Conservation (phyloP, 2,888 invertebrate species). For the Stenotaenia linearis region DNA sequence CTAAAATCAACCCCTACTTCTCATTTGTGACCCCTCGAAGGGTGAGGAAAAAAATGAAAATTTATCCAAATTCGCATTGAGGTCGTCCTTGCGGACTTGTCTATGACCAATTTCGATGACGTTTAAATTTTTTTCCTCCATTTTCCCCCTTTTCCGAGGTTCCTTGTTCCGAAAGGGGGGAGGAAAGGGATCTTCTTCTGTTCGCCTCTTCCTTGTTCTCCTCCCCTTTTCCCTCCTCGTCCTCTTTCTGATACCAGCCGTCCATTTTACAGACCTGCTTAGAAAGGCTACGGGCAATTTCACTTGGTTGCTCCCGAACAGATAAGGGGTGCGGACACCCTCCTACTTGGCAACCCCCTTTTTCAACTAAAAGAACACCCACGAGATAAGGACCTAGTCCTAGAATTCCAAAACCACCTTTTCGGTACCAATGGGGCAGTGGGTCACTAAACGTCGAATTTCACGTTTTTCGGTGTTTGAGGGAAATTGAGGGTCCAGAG, state of each 20-base stretch:
- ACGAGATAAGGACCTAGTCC: constrained; percentile 17
- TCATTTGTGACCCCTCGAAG: constrained; percentile 17
- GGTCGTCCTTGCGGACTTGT: constrained; percentile 16
- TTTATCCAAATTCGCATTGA: background rate
- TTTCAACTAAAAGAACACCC: constrained; percentile 21
- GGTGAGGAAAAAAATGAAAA: background rate
- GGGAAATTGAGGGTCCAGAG: background rate
- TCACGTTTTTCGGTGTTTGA: background rate
- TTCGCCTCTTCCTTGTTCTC: constrained; percentile 26
- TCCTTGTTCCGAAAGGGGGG: background rate
- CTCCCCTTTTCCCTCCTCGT: constrained; percentile 23
- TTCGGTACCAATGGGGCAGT: background rate
- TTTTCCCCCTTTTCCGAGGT: background rate
- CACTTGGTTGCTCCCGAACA: constrained; percentile 15
- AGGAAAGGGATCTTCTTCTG: constrained; percentile 24
- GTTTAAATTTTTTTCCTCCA: background rate
- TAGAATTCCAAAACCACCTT: background rate
- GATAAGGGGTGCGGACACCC: constrained; percentile 22
- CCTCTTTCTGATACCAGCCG: constrained; percentile 23
- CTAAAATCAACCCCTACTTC: constrained; percentile 3
- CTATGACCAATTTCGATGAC: constrained; percentile 21
- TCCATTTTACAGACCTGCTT: constrained; percentile 26
- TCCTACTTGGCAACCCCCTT: constrained; percentile 19
- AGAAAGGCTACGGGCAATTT: constrained; percentile 26
- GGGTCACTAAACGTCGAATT: background rate